phyloP scores from a whole-genome alignment of 2,797 vertebrate species.

The Myoxocephalus aenaeus region DNA sequence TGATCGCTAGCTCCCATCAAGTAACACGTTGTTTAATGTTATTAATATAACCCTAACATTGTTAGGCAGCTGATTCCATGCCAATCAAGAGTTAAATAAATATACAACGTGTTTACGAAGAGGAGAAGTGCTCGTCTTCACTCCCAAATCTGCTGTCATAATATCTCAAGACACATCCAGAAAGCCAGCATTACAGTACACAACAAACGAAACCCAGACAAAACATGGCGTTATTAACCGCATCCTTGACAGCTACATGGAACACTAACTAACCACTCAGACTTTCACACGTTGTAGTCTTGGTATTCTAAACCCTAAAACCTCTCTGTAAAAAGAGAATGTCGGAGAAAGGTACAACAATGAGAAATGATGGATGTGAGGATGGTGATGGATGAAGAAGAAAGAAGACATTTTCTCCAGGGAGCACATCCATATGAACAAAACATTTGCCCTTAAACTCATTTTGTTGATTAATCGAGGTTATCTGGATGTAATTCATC shows the following conservation, averaged over 20 bases:
- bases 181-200: background rate
- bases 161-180: background rate
- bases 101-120: background rate
- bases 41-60: background rate
- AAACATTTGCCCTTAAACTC: conserved; percentile 65
- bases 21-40: background rate
- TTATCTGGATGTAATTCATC: conserved; percentile 77
- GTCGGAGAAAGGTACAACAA: background rate
- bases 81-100: background rate
- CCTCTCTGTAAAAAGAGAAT: conserved; percentile 4
- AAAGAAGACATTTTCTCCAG: conserved; percentile 40
- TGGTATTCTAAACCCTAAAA: background rate
- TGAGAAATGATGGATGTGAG: conserved; percentile 20
- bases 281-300: background rate
- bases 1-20: background rate
- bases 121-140: background rate
- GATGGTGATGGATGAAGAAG: conserved; percentile 46
- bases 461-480: conserved; percentile 78
- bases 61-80: background rate
- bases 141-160: background rate
- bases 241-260: background rate
- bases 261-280: background rate
- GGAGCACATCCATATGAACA: conserved; percentile 46
- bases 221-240: background rate
- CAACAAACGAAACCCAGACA: background rate